Percentiles rank a stretch among this genome's conserved stretches.
phyloP scores from a whole-genome alignment of 2,797 vertebrate genomes.

The Ateles fusciceps region DNA sequence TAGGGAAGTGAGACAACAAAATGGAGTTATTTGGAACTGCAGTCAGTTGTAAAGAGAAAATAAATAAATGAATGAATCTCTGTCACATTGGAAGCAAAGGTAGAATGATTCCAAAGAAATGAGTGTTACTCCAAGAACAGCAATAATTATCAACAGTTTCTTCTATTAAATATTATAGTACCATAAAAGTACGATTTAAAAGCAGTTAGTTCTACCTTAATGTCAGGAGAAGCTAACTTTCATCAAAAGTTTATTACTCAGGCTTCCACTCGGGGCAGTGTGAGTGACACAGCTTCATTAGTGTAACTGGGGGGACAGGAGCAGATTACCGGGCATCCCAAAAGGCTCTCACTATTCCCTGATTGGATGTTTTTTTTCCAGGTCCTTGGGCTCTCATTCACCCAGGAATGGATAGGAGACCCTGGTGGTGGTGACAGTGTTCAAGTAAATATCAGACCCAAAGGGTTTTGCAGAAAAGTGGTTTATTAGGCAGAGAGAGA shows the following conservation, averaged over 20 bases:
- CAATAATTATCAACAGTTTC: background rate
- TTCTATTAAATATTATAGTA: background rate
- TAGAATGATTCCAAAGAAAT: background rate
- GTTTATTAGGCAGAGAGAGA: no score
- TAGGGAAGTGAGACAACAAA: background rate
- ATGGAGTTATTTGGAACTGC: background rate
- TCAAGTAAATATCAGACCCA: no score
- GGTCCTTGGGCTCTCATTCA: no score
- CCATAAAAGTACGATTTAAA: background rate
- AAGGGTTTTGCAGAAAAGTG: no score
- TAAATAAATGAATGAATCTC: background rate
- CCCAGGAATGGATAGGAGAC: no score
- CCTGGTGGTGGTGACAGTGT: no score
- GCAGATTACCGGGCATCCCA: no score
- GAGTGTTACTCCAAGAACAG: background rate
- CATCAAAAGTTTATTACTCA: background rate
- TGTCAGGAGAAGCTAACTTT: background rate
- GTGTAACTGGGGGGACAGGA: no score
- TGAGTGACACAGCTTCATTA: background rate
- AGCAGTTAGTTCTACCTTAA: background rate
- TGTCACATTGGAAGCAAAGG: background rate
- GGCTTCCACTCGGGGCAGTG: background rate
- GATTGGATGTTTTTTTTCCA: no score
- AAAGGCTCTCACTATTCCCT: no score
- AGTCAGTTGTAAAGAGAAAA: background rate